phyloP scores from a whole-genome alignment of 1,140 invertebrate species.

The Dendroctonus ponderosae region DNA sequence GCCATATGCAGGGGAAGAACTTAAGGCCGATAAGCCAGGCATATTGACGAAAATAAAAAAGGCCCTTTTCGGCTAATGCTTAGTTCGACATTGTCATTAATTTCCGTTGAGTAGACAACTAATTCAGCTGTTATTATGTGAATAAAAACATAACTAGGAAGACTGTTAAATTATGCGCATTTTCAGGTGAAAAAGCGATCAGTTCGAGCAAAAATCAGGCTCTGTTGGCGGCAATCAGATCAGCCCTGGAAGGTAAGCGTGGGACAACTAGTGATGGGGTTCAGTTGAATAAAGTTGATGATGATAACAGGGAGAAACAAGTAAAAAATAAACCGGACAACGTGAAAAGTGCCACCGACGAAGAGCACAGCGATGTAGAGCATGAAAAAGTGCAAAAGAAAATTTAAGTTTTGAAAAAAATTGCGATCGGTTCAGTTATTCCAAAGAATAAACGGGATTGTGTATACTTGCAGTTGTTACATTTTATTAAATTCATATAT shows the following conservation, averaged over 20 bases:
- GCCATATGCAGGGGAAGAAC: conserved; percentile 54
- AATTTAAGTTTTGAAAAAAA: conserved; percentile 1
- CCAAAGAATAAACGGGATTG: too few relatives aligned
- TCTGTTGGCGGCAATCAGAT: conserved; percentile 61
- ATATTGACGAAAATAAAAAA: conserved; percentile 63
- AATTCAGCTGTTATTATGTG: conserved; percentile 10
- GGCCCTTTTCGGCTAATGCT: conserved; percentile 63
- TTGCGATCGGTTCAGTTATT: too few relatives aligned
- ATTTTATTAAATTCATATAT: too few relatives aligned
- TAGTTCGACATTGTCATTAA: conserved; percentile 23
- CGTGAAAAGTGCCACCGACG: neutral
- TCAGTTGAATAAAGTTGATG: conserved; percentile 22
- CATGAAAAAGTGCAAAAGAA: conserved; percentile 23
- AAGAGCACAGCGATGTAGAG: conserved; percentile 26
- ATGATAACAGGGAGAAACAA: conserved; percentile 27
- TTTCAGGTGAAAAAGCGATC: conserved; percentile 64
- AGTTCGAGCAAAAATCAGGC: conserved; percentile 56
- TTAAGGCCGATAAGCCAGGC: conserved; percentile 52
- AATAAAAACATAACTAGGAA: conserved; percentile 16
- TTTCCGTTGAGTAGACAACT: conserved; percentile 6
- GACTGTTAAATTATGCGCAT: conserved; percentile 33
- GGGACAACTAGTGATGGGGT: conserved; percentile 1
- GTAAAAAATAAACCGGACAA: conserved; percentile 6
- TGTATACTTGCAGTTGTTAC: too few relatives aligned
- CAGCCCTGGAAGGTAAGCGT: conserved; percentile 55